phyloP scores from a whole-genome alignment of 1,140 invertebrate species.

The Formica exsecta region DNA sequence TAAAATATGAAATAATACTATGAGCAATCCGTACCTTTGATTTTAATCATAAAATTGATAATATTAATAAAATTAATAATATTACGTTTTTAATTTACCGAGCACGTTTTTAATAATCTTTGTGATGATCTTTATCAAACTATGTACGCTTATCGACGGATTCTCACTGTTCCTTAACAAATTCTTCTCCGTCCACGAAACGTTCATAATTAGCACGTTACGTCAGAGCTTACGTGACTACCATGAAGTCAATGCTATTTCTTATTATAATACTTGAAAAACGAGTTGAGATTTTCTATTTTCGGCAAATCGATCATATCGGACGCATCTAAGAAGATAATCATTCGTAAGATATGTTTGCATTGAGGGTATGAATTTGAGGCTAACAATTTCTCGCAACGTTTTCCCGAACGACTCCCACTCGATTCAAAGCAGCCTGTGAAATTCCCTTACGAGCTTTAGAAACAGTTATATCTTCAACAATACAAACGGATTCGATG shows the following conservation, averaged over 20 bases:
- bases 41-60: not conserved
- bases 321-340: constrained; percentile 66
- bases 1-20: not conserved
- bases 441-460: constrained; percentile 77
- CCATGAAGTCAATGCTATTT: not conserved
- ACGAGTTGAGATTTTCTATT: constrained; percentile 31
- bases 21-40: not conserved
- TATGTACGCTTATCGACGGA: not conserved
- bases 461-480: constrained; percentile 69
- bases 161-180: constrained; percentile 11
- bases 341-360: constrained; percentile 70
- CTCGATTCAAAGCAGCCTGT: constrained; percentile 55
- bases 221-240: constrained; percentile 1
- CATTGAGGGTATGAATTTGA: constrained; percentile 54
- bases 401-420: constrained; percentile 72
- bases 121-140: constrained; percentile 9
- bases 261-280: constrained; percentile 51
- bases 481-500: constrained; percentile 55
- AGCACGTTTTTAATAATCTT: not conserved
- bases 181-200: not conserved
- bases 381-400: constrained; percentile 75
- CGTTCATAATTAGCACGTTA: constrained; percentile 38
- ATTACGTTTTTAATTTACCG: not conserved
- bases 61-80: not conserved
- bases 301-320: constrained; percentile 31